Base-by-base conservation (phyloP, 2,888 invertebrate genomes). In the Cheilosia soror region DNA sequence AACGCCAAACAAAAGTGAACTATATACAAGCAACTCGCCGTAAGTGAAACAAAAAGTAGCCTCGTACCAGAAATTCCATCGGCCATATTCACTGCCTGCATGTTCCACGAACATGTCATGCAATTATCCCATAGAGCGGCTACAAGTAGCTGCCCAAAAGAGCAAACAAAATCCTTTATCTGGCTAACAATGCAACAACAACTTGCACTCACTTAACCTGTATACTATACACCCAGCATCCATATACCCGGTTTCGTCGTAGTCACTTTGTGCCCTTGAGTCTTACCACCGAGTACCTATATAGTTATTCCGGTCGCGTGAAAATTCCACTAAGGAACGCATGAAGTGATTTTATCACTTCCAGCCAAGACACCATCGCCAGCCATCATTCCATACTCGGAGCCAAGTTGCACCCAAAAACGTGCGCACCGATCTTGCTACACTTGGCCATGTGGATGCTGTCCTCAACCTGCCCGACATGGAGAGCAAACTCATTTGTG, bases 291-390 rank as follows among this genome's bases (percentile, higher is more conserved):
- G n/a, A 40, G 31, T 25, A 25, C 25, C 2, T 7, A 11, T 49
- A 49, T 25, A 51, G 27, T 33, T 69, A 84, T 84, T 73, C 83
- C 44, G 63, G 80, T 80, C 80, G 84, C 80, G 84, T 84, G 84
- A 84, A 84, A 51, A 84, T 84, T 84, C 84, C 80, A 40, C 79
- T 51, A 44, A 72, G 57, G 81, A 76, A 85, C 81, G 81, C 81
- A 85, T 81, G 85, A 81, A 81, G 76, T 81, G 85, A 85, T 85
- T 85, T 85, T 85, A 85, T 85, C 85, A 85, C 84, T 80, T 76
- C 69, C 66, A 85, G 71, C 58, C 40, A 42, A 62, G 68, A 82
- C 69, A 76, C 81, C 60, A 72, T 72, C 37, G 37, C 37, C 37
- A 37, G 37, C 37, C 37, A 37, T 11, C 37, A 37, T 37, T 37